Evolutionary conservation across 2,797 vertebrate species (phyloP).

Genomic region (Peromyscus eremicus): DNA sequence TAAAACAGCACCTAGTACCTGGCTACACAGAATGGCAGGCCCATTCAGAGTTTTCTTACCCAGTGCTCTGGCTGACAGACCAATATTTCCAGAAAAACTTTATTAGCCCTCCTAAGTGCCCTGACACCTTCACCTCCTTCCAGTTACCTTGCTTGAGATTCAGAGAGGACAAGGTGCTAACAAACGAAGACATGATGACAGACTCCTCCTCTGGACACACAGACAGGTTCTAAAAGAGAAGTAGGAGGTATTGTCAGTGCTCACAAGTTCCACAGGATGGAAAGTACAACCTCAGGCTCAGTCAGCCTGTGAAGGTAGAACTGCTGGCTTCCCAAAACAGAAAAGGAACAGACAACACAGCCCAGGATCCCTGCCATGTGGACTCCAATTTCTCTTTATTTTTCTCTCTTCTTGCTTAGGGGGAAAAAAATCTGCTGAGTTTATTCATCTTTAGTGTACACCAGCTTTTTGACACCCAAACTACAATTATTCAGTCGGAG

Average conservation of each 20-base stretch:
- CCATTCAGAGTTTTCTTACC: conserved; percentile 43
- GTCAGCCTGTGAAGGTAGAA: background rate
- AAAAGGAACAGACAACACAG: background rate
- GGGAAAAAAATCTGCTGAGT: background rate
- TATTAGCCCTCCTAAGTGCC: background rate
- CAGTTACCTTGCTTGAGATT: conserved; percentile 93
- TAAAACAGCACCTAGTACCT: background rate
- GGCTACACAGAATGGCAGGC: background rate
- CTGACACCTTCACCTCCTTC: background rate
- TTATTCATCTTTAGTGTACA: background rate
- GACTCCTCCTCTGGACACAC: conserved; percentile 98
- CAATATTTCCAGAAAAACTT: conserved; percentile 17
- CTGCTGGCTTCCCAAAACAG: background rate
- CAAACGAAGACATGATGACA: conserved; percentile 94
- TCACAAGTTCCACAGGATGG: background rate
- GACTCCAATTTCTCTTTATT: conserved; percentile 23
- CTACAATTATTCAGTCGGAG: background rate
- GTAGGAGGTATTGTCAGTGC: background rate
- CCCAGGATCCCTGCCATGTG: background rate
- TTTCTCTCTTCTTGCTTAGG: conserved; percentile 38
- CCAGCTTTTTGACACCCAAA: background rate
- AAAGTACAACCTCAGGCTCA: background rate
- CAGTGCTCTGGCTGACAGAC: conserved; percentile 1
- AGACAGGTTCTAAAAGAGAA: conserved; percentile 90
- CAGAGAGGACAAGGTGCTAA: conserved; percentile 92